Percentiles rank a stretch among this genome's conserved stretches.
phyloP scores from a whole-genome alignment of 1,140 invertebrate genomes.

The Caenorhabditis inopinata region DNA sequence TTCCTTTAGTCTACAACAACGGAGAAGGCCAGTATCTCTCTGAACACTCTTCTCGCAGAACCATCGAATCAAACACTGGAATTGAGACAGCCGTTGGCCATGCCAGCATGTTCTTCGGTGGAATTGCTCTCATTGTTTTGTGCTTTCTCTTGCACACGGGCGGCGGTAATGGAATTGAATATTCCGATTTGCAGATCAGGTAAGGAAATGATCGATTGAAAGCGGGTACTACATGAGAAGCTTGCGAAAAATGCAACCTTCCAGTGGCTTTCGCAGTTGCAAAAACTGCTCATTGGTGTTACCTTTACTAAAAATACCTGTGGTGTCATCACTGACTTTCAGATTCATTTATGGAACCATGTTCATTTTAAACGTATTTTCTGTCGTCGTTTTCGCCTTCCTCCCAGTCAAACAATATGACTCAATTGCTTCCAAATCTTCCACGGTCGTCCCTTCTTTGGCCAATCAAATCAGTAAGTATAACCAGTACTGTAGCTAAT shows the following conservation, averaged over 20 bases:
- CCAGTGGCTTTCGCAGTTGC: too few relatives aligned
- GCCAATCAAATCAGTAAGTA: slow-evolving; percentile 39
- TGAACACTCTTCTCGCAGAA: slow-evolving; percentile 41
- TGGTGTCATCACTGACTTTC: background rate
- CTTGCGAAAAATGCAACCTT: too few relatives aligned
- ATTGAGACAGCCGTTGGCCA: slow-evolving; percentile 40
- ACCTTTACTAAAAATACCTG: too few relatives aligned
- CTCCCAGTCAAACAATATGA: slow-evolving; percentile 41
- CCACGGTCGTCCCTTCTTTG: slow-evolving; percentile 14
- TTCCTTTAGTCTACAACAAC: slow-evolving; percentile 39
- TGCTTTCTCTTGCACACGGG: background rate
- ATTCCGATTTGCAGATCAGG: slow-evolving; percentile 21
- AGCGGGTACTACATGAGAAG: too few relatives aligned
- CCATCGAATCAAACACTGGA: slow-evolving; percentile 41
- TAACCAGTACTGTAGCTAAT: too few relatives aligned
- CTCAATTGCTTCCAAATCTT: slow-evolving; percentile 35
- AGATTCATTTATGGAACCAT: slow-evolving; percentile 39
- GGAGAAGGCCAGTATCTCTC: slow-evolving; percentile 42
- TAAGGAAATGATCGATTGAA: too few relatives aligned
- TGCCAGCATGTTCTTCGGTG: slow-evolving; percentile 40
- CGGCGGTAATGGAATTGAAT: slow-evolving; percentile 5
- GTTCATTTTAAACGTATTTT: slow-evolving; percentile 32
- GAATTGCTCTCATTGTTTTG: slow-evolving; percentile 33
- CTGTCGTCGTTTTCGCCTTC: slow-evolving; percentile 36
- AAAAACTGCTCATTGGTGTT: too few relatives aligned